Percentiles rank a stretch among this genome's conserved stretches.
These are phyloP conservation scores for Sapajus apella DNA, from an alignment of 2,113 vertebrate genomes.

Conservation along the genomic window DNA sequence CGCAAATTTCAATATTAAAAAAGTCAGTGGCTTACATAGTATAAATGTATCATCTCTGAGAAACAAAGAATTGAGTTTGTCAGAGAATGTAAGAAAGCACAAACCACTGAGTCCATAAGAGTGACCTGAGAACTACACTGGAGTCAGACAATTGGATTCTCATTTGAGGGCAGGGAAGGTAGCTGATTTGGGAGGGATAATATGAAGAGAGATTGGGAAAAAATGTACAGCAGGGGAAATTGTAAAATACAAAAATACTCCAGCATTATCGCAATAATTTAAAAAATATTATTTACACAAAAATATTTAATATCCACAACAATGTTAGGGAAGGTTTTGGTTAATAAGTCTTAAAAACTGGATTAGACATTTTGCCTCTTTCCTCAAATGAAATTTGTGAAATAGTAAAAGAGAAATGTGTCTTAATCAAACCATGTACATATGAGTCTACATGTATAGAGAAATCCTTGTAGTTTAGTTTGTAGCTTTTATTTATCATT, in stretches of 20 bases:
- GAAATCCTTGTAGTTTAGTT: background rate
- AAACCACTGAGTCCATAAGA: background rate
- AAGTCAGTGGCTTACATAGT: background rate
- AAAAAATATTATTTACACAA: background rate
- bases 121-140: background rate
- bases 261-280: background rate
- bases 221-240: background rate
- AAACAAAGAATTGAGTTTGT: background rate
- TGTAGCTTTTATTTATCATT: background rate
- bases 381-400: background rate
- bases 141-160: background rate
- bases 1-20: background rate
- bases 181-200: background rate
- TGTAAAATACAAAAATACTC: background rate
- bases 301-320: background rate
- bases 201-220: background rate
- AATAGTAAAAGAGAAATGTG: background rate
- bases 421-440: background rate
- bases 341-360: background rate
- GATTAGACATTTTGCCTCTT: background rate
- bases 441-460: background rate
- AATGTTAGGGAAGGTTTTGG: background rate
- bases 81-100: background rate
- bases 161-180: background rate
- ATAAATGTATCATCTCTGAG: background rate